A percentile compares a stretch with the other conserved stretches of the same genome.
Evolutionary conservation across 2,797 vertebrate species (phyloP).

Genomic region (Hippocampus kuda): DNA sequence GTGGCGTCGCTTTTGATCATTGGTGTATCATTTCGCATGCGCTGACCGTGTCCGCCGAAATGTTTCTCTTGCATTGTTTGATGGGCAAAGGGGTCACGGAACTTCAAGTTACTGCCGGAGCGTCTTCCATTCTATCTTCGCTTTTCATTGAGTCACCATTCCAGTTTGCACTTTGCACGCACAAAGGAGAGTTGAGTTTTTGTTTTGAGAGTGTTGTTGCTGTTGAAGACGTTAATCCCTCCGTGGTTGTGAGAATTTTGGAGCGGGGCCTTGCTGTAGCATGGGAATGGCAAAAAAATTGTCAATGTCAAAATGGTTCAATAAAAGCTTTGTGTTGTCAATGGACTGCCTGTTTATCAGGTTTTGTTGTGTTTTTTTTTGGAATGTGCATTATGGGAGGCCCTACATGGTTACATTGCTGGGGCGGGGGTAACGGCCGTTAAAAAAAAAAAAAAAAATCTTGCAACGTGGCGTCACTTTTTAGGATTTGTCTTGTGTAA

Average conservation of each 20-base stretch:
- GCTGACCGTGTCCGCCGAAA: background rate
- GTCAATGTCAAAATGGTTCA: constrained; percentile 50
- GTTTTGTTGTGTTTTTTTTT: background rate
- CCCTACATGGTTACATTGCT: too few relatives aligned
- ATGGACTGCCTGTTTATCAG: background rate
- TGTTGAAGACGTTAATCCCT: background rate
- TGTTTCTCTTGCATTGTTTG: background rate
- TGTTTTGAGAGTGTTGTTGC: background rate
- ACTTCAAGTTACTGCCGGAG: background rate
- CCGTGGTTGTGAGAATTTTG: constrained; percentile 2
- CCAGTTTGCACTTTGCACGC: background rate
- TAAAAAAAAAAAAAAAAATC: too few relatives aligned
- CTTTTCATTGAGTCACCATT: background rate
- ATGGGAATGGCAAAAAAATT: constrained; percentile 35
- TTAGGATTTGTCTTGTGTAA: too few relatives aligned
- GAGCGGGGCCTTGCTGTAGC: constrained; percentile 31
- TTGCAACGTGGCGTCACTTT: too few relatives aligned
- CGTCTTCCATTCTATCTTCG: background rate
- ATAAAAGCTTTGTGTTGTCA: constrained; percentile 48
- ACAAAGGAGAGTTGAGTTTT: background rate
- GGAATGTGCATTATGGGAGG: too few relatives aligned
- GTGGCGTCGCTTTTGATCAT: background rate
- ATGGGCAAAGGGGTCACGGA: background rate
- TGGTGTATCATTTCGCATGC: background rate
- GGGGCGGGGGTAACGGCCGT: too few relatives aligned